Base-by-base conservation (phyloP, 1,140 invertebrate genomes). In the Leptinotarsa undecemlineata region DNA sequence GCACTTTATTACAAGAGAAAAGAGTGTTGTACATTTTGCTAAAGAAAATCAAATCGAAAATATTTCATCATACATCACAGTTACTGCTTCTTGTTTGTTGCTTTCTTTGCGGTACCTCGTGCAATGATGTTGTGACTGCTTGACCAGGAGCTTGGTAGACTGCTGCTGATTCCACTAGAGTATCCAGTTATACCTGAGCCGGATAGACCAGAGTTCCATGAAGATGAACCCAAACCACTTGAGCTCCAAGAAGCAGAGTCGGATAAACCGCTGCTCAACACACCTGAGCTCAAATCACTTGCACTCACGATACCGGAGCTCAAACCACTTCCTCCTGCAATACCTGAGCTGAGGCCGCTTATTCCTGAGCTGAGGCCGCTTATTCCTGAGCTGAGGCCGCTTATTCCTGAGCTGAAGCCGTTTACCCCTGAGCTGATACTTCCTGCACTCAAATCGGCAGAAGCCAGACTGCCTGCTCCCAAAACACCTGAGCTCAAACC, bases 41-140 rank as follows among this genome's bases (percentile, higher is more conserved):
- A 57, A 57, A 57, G 15, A 14, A 57, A 57, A 57, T 57, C 51
- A 19, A 6, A 57, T 17, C 4, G 4, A 57, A 57, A 17, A 15
- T 57, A 57, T 57, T 57, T 15, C 51, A 57, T 57, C 51, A 19
- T 15, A 8, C 51, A 57, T 57, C 51, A 57, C n/a, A 17, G 51
- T 57, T 57, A 57, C 51, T 57, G 15, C n/a, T 57, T 57, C 51
- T 57, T 57, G 3, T 4, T n/a, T 15, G 51, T 57, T 19, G n/a
- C 33, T 61, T 61, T 64, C 63, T 64, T 33, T 15, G 4, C 15
- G 14, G 63, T 15, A 33, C 63, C 26, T 19, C 63, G 21, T 23
- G 63, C 63, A 20, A 64, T 23, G 21, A 64, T 64, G 63, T 64
- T 64, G 63, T 64, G 63, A 15, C 20, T 64, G 21, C 26, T 21